A percentile compares a stretch with the other conserved stretches of the same genome.
phyloP scores from a whole-genome alignment of 2,888 invertebrate genomes.

The Stenichneumon culpator region DNA sequence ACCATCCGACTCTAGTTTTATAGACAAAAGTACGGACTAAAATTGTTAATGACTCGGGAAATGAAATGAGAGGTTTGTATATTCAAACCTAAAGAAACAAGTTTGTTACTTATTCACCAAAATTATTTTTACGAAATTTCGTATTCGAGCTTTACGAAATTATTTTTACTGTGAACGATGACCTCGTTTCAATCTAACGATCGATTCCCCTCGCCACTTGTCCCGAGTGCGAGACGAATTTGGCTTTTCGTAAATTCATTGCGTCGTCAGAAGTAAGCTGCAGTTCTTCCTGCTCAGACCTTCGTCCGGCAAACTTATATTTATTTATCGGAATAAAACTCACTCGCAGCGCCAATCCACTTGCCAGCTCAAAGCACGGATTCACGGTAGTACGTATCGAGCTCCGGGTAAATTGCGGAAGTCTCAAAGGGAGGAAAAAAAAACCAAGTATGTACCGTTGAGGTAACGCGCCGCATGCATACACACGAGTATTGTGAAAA shows the following conservation, averaged over 20 bases:
- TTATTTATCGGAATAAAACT: background rate
- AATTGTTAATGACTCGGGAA: too few species aligned
- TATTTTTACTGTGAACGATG: background rate
- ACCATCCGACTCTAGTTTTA: too few species aligned
- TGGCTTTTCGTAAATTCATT: background rate
- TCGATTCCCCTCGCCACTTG: background rate
- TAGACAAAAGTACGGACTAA: too few species aligned
- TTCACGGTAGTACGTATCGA: constrained; percentile 17
- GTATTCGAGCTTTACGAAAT: too few species aligned
- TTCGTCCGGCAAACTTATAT: background rate
- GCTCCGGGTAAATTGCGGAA: constrained; percentile 17
- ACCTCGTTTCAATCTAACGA: background rate
- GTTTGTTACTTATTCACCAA: too few species aligned
- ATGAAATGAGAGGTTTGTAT: too few species aligned
- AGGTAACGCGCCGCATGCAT: constrained; percentile 50
- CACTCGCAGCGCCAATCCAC: background rate
- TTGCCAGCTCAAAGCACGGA: constrained; percentile 11
- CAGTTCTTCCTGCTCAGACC: background rate
- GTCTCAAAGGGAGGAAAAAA: constrained; percentile 48
- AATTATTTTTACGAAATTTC: too few species aligned
- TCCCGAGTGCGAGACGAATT: background rate
- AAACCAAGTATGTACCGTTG: constrained; percentile 1
- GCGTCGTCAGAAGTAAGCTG: background rate
- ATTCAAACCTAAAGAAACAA: too few species aligned
- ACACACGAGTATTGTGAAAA: constrained; percentile 34